Percentiles rank a stretch among this genome's conserved stretches.
These are phyloP conservation scores for Drosophila yakuba DNA, from an alignment of 1,140 invertebrate genomes.

Conservation along the genomic window DNA sequence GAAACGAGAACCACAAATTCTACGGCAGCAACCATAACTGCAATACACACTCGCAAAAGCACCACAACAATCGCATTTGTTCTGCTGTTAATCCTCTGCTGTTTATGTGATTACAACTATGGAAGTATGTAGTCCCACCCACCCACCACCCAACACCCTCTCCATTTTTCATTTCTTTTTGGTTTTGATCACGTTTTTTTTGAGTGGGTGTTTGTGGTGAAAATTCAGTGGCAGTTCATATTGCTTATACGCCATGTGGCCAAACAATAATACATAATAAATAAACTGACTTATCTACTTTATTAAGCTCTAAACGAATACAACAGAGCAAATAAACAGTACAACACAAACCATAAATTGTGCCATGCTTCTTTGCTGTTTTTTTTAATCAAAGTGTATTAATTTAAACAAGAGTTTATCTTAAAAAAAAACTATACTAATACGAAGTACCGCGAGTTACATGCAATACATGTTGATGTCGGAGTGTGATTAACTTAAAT, in stretches of 20 bases:
- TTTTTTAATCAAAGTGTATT: constrained; percentile 2
- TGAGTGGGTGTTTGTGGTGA: constrained; percentile 28
- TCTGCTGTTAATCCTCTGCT: constrained; percentile 72
- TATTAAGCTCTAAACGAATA: neutral
- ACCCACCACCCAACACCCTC: no score
- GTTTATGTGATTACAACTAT: constrained; percentile 79
- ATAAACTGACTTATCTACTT: neutral
- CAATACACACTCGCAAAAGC: constrained; percentile 57
- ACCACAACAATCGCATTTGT: constrained; percentile 69
- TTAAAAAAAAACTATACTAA: no score
- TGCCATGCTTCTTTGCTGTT: neutral
- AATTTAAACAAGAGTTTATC: no score
- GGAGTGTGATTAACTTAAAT: no score
- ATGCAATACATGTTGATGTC: no score
- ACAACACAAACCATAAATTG: neutral
- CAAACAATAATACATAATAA: no score
- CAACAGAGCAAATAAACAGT: neutral
- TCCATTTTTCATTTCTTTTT: neutral
- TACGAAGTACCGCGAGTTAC: no score
- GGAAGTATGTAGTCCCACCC: constrained; percentile 58
- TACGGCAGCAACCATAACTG: constrained; percentile 28
- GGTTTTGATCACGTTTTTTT: constrained; percentile 16
- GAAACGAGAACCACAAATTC: constrained; percentile 20
- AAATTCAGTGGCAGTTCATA: constrained; percentile 3
- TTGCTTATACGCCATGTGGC: constrained; percentile 21